A percentile compares a stretch with the other conserved stretches of the same genome.
Evolutionary conservation across 2,797 vertebrate species (phyloP).

Genomic region (Gymnodraco acuticeps): DNA sequence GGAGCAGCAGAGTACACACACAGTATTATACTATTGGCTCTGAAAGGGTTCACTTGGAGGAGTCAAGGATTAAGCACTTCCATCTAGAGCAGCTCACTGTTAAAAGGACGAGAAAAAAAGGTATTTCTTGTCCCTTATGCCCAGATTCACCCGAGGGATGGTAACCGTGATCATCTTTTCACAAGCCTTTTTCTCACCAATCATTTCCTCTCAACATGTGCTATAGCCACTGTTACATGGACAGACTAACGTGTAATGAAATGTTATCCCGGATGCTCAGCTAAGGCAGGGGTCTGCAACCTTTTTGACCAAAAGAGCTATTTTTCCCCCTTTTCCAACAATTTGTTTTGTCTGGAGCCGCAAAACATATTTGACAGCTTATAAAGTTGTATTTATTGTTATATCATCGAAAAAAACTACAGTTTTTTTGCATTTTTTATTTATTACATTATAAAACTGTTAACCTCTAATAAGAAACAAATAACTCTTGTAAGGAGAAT

Average conservation of each 20-base stretch:
- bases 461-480: too few relatives aligned
- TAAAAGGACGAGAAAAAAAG: slow-evolving; percentile 33
- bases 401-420: too few relatives aligned
- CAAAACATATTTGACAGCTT: too few relatives aligned
- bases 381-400: too few relatives aligned
- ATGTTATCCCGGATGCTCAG: neutral
- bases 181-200: slow-evolving; percentile 2
- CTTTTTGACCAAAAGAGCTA: too few relatives aligned
- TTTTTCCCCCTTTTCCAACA: too few relatives aligned
- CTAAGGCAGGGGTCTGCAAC: neutral
- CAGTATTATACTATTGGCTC: slow-evolving; percentile 56
- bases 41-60: slow-evolving; percentile 60
- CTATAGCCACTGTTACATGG: neutral
- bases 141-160: slow-evolving; percentile 34
- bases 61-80: slow-evolving; percentile 63
- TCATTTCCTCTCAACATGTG: neutral
- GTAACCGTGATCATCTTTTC: slow-evolving; percentile 30
- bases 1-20: slow-evolving; percentile 51
- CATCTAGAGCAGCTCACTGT: slow-evolving; percentile 48
- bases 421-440: too few relatives aligned
- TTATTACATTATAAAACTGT: too few relatives aligned
- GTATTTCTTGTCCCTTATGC: slow-evolving; percentile 20
- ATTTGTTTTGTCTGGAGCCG: too few relatives aligned
- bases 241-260: neutral
- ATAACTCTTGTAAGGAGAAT: too few relatives aligned